Percentiles rank a stretch among this genome's conserved stretches.
Conservation (phyloP, 2,113 vertebrate species). For the Anser brachyrhynchus region DNA sequence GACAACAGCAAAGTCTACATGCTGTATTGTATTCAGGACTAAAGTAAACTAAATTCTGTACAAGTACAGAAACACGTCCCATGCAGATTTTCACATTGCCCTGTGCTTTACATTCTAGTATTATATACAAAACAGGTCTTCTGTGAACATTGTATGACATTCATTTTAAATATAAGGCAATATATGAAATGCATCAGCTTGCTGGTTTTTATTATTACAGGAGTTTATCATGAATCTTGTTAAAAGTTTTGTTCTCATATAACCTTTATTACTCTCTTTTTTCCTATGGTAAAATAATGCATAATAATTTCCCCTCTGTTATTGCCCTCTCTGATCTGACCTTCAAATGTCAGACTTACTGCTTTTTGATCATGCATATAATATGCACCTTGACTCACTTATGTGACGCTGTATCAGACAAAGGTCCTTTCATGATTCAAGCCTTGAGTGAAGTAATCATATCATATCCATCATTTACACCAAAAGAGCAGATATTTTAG, state of each 20-base stretch:
- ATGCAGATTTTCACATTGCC: background rate
- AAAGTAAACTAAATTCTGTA: background rate
- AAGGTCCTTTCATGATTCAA: slow-evolving; percentile 47
- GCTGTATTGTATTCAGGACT: background rate
- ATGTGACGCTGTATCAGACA: slow-evolving; percentile 38
- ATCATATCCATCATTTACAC: slow-evolving; percentile 14
- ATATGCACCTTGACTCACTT: slow-evolving; percentile 48
- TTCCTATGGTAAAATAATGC: slow-evolving; percentile 41
- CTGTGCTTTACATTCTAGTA: background rate
- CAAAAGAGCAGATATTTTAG: slow-evolving; percentile 15
- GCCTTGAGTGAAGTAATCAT: slow-evolving; percentile 42
- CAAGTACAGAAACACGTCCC: background rate
- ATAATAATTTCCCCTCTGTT: slow-evolving; percentile 54
- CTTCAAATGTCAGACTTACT: slow-evolving; percentile 72
- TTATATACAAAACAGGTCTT: background rate
- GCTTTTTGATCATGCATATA: slow-evolving; percentile 57
- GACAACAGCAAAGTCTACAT: background rate
- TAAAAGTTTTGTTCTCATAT: slow-evolving; percentile 9
- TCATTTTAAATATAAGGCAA: slow-evolving; percentile 26
- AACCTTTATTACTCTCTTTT: slow-evolving; percentile 18
- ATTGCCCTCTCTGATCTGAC: slow-evolving; percentile 62
- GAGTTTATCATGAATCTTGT: slow-evolving; percentile 23
- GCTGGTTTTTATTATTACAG: slow-evolving; percentile 30
- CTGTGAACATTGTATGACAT: background rate
- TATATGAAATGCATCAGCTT: background rate